Evolutionary conservation across 2,113 vertebrate species (phyloP).

Genomic region (Epinephelus moara): DNA sequence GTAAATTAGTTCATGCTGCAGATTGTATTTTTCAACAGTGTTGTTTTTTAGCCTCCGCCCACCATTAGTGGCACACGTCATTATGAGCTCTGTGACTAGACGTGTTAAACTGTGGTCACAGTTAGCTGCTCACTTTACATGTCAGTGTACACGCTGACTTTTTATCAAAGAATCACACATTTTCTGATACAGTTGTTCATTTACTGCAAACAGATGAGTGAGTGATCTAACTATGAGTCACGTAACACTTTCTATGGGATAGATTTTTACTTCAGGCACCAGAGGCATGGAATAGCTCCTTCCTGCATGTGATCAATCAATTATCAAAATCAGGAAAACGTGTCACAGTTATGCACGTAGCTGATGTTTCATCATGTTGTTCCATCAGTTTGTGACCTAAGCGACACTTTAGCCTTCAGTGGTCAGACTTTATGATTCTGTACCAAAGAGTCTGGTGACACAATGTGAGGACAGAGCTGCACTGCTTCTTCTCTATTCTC

Average conservation of each 20-base stretch:
- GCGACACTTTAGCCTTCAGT: not conserved
- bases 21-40: not conserved
- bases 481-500: conserved; percentile 18
- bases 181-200: not conserved
- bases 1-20: too few species aligned
- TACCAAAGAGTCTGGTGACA: not conserved
- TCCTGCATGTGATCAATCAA: too few species aligned
- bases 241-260: too few species aligned
- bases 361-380: not conserved
- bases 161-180: not conserved
- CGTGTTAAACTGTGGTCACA: too few species aligned
- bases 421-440: not conserved
- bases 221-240: too few species aligned
- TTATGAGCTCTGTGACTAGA: too few species aligned
- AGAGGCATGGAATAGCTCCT: not conserved
- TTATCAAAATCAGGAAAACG: too few species aligned
- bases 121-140: too few species aligned
- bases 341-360: not conserved
- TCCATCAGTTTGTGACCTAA: not conserved
- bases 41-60: not conserved
- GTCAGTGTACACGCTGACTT: not conserved
- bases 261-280: too few species aligned
- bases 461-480: not conserved
- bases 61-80: not conserved
- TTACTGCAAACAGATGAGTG: too few species aligned